phyloP scores from a whole-genome alignment of 2,888 invertebrate species.

The Coronaproctus castanopsis region DNA sequence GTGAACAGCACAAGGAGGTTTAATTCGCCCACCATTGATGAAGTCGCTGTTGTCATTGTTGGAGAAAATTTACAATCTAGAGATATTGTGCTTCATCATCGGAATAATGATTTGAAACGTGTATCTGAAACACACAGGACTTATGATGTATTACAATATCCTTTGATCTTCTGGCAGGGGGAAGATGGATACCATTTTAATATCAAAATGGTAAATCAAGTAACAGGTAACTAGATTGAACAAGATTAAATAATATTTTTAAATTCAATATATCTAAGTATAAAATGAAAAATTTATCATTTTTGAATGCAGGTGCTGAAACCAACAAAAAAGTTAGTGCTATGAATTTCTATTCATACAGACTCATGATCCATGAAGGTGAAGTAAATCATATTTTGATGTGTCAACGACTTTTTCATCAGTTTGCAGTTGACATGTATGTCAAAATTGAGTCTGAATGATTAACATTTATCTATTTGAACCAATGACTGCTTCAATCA shows the following conservation, averaged over 20 bases:
- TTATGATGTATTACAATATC: constrained; percentile 12
- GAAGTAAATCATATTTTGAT: constrained; percentile 18
- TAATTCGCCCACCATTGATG: constrained; percentile 24
- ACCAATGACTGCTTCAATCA: constrained; percentile 22
- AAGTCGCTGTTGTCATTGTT: constrained; percentile 25
- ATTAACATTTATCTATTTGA: constrained; percentile 21
- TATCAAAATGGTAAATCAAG: constrained; percentile 15
- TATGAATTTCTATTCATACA: constrained; percentile 21
- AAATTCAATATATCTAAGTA: no score
- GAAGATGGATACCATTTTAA: constrained; percentile 13
- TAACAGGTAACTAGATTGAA: no score
- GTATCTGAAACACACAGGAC: constrained; percentile 9
- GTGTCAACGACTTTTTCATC: constrained; percentile 22
- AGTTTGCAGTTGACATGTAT: constrained; percentile 25
- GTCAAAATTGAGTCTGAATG: constrained; percentile 25
- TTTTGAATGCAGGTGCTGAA: no score
- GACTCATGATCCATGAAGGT: constrained; percentile 19
- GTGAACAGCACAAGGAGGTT: neutral
- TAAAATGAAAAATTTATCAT: no score
- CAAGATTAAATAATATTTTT: no score
- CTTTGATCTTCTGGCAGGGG: constrained; percentile 4
- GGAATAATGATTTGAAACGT: constrained; percentile 3
- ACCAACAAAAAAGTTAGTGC: constrained; percentile 19
- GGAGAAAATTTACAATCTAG: constrained; percentile 23
- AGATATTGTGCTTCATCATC: constrained; percentile 22